Evolutionary conservation across 2,113 vertebrate species (phyloP), one percentile per base, ranked within the genome.

Genomic region (Cebidichthys violaceus): DNA sequence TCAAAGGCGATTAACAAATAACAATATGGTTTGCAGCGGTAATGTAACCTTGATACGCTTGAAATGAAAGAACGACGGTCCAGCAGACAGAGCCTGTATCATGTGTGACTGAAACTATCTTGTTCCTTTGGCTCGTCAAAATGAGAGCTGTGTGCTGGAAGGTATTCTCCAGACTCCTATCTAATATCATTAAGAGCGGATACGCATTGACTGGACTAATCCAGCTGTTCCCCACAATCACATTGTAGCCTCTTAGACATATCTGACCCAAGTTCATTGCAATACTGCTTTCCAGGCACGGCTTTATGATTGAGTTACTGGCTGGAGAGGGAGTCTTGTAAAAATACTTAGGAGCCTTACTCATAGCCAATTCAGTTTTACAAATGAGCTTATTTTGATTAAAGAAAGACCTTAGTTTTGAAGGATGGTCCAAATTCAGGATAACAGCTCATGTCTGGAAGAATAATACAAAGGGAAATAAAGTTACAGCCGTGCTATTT

Each of bases 161-260:
- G 91, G 76, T 83, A 81, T 75, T 88, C 90, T 91, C 91, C 92
- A 95, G 94, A 92, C 94, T 92, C 85, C 84, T 39, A 82, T 88
- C 78, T 95, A 93, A 95, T 93, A 83, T 86, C 86, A 94, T 95
- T 94, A 95, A 66, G 69, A 87, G 88, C 77, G 80, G 90, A 95
- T 92, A 91, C 79, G 78, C 87, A 87, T 78, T 41, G 81, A 67
- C 59, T 83, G 73, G 55, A 82, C 87, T 86, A 90, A 92, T 91
- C 92, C 91, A 93, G 87, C 78, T 90, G 87, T 89, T 94, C 72
- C 52, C 67, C 75, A 82, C 89, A 92, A 95, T 94, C 90, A 91
- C 88, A 91, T 92, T 93, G 85, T 81, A 88, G 78, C 83, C 88
- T 91, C 66, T 87, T 77, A 86, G 69, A 82, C 77, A 68, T 74